Base-by-base conservation (phyloP, 1,140 invertebrate genomes). In the Archivesica marissinica region DNA sequence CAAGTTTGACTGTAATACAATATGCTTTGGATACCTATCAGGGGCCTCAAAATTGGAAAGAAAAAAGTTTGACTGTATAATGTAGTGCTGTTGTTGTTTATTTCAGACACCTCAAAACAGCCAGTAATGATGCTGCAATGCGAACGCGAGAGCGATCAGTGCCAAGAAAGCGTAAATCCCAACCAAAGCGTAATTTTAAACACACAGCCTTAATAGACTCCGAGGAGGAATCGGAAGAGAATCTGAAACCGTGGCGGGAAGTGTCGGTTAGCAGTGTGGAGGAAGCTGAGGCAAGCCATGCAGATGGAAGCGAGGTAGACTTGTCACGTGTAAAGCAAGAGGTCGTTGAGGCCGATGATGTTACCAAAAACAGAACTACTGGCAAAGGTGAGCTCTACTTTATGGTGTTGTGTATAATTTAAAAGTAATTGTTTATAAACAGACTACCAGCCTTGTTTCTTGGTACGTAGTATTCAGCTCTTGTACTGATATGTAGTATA, bases 121-220 rank as follows among this genome's bases (percentile, higher is more conserved):
- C 28, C 30, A 68, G 68, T 72, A 70, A 70, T 72, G 35, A 72
- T 72, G 50, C 30, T 56, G 23, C 64, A 1, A 25, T 44, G 44
- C n/a, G 41, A 38, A 56, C 30, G 17, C 64, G 35, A 17, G 79
- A 81, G 28, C n/a, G 64, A 0, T 39, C 47, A 20, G 35, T 35
- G 30, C 54, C 50, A n/a, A 74, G 80, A 64, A 83, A 83, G 64
- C 44, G 80, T 15, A 83, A 83, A 38, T 83, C 80, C n/a, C 68
- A 83, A 41, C 80, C 80, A 83, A 83, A 83, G 38, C 52, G 68
- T 38, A 83, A 83, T 41, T 33, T 74, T 35, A 70, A 75, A 75
- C 80, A 83, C 35, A 35, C 77, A 66, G 38, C 41, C 68, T 44
- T 79, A 33, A 3, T 68, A 30, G 77, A 79, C n/a, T 79, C 77